Conservation (phyloP, 2,113 vertebrate genomes). For the Gobiocypris rarus region DNA sequence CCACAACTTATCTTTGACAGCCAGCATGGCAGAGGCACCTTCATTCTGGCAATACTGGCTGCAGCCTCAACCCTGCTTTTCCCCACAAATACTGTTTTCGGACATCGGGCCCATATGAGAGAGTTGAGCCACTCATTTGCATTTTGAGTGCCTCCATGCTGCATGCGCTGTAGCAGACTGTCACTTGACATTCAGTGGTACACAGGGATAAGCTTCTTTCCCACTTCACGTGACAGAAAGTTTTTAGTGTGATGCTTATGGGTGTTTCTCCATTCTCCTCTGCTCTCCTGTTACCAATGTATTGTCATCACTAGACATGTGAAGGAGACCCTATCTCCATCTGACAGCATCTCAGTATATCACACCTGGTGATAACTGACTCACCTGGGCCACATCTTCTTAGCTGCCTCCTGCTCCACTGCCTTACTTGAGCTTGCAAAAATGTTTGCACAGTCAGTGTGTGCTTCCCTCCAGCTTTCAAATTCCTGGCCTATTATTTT, state of each 20-base stretch:
- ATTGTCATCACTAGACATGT: neutral
- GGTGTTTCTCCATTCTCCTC: slow-evolving; percentile 9
- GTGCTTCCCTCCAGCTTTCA: neutral
- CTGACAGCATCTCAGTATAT: neutral
- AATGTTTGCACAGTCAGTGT: neutral
- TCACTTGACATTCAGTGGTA: neutral
- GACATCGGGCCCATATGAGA: neutral
- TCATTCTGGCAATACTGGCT: neutral
- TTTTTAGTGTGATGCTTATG: neutral
- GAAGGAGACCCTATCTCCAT: slow-evolving; percentile 21
- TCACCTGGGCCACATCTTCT: no score
- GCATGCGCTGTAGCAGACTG: no score
- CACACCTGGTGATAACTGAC: no score
- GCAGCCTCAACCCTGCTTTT: neutral
- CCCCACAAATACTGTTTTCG: no score
- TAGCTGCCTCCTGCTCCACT: neutral
- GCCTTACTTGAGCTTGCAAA: neutral
- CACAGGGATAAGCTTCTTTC: neutral
- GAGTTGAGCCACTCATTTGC: no score
- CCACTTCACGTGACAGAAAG: neutral
- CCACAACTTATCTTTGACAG: neutral
- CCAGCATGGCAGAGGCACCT: neutral
- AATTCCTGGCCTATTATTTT: neutral
- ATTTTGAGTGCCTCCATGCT: no score
- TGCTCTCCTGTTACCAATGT: slow-evolving; percentile 15